Conservation (phyloP, 2,888 invertebrate genomes). For the Dasypogon diadema region DNA sequence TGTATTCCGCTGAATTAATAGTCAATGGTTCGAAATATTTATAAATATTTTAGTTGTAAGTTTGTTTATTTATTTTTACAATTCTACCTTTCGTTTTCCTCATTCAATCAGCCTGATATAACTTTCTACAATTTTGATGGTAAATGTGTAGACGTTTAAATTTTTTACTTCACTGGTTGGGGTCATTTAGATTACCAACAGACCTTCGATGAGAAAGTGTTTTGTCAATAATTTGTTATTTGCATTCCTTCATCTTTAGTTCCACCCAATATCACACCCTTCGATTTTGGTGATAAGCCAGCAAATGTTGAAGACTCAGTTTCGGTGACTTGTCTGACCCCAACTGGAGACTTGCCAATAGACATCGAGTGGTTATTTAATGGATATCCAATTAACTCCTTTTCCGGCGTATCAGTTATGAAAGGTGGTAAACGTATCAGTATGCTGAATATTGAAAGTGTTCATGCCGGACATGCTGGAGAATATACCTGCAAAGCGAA, state of each 20-base stretch:
- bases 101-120: too few species aligned
- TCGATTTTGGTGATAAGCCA: constrained; percentile 80
- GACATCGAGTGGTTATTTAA: constrained; percentile 78
- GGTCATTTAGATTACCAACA: too few species aligned
- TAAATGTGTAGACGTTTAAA: too few species aligned
- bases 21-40: constrained; percentile 73
- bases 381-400: constrained; percentile 63
- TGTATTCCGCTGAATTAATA: constrained; percentile 74
- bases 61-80: not conserved
- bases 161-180: too few species aligned
- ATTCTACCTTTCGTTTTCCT: not conserved
- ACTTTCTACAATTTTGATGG: too few species aligned
- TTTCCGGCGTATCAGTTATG: constrained; percentile 71
- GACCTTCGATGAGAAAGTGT: too few species aligned
- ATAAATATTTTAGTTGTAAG: not conserved
- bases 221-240: not conserved
- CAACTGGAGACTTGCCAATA: constrained; percentile 77
- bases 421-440: constrained; percentile 75
- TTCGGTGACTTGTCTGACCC: constrained; percentile 77
- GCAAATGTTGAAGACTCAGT: constrained; percentile 79
- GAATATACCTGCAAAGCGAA: constrained; percentile 82
- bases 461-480: constrained; percentile 78
- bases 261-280: constrained; percentile 81
- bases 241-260: constrained; percentile 69
- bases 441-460: constrained; percentile 76